Evolutionary conservation across 53 echinoderm and acorn worm genomes (phyloP).

Genomic region (Patiria pectinifera): DNA sequence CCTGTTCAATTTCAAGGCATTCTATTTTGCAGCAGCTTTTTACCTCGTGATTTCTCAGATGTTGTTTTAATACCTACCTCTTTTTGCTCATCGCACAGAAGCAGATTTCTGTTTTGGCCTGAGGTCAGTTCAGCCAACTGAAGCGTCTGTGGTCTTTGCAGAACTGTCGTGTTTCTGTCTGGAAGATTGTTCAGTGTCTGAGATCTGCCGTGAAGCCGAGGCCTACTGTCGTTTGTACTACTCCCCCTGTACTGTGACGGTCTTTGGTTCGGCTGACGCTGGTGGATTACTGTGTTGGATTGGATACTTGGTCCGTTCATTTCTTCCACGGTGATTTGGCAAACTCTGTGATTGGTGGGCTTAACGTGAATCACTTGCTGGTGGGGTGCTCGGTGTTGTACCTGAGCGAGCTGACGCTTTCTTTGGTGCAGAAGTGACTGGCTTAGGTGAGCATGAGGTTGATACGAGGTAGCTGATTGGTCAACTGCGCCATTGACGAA

Average conservation of each 20-base stretch:
- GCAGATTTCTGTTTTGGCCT: conserved; percentile 6
- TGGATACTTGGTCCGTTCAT: background rate
- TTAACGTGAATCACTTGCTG: background rate
- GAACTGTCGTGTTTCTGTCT: background rate
- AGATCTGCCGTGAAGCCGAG: conserved; percentile 61
- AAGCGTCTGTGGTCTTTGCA: background rate
- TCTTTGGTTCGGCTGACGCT: background rate
- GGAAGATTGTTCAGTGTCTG: conserved; percentile 45
- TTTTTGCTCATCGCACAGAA: background rate
- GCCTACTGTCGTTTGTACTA: conserved; percentile 18
- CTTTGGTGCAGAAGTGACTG: background rate
- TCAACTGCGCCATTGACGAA: background rate
- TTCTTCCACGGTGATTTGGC: conserved; percentile 27
- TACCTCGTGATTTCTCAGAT: too few relatives aligned
- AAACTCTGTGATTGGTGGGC: conserved; percentile 57
- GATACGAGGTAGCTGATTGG: background rate
- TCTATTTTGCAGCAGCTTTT: too few relatives aligned
- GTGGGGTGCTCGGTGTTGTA: background rate
- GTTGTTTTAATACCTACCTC: background rate
- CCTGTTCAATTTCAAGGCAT: too few relatives aligned
- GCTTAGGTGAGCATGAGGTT: background rate
- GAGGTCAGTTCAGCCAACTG: background rate
- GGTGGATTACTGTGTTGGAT: background rate
- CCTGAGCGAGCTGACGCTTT: background rate
- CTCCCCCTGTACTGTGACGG: background rate